A percentile compares a stretch with the other conserved stretches of the same genome.
These are phyloP conservation scores for Lagenorhynchus albirostris DNA, from an alignment of 2,113 vertebrate genomes.

Conservation along the genomic window DNA sequence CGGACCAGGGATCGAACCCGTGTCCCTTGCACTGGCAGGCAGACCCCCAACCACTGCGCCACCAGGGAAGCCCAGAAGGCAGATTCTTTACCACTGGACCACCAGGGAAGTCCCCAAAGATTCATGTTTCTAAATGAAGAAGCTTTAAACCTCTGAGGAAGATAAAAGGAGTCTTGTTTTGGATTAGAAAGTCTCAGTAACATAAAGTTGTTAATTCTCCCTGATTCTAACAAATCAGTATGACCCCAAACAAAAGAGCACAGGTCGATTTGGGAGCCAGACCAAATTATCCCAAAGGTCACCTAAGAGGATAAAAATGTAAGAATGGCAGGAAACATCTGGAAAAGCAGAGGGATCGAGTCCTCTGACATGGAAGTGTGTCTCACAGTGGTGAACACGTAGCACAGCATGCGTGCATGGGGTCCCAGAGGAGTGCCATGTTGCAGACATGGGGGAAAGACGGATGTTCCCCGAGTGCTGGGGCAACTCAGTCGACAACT, in stretches of 20 bases:
- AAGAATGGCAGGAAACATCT: neutral
- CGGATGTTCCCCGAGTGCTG: no score
- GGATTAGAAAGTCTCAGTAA: neutral
- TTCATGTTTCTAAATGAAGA: neutral
- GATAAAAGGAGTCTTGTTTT: neutral
- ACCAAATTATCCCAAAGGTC: neutral
- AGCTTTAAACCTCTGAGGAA: neutral
- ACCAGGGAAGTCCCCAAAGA: neutral
- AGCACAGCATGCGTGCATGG: neutral
- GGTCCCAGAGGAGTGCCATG: neutral
- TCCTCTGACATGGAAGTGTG: neutral
- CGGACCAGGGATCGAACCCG: no score
- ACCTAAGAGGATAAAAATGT: neutral
- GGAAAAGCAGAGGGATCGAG: neutral
- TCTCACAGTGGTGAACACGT: neutral
- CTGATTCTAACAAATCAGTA: neutral
- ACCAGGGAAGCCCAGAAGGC: no score
- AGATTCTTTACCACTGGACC: no score
- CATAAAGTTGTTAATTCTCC: neutral
- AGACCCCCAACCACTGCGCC: no score
- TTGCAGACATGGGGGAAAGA: no score
- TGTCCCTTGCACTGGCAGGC: no score
- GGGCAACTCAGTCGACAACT: neutral
- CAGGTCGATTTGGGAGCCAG: neutral
- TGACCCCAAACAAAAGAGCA: neutral